Base-by-base conservation (phyloP, 2,113 vertebrate species). In the Epinephelus cyanopodus region DNA sequence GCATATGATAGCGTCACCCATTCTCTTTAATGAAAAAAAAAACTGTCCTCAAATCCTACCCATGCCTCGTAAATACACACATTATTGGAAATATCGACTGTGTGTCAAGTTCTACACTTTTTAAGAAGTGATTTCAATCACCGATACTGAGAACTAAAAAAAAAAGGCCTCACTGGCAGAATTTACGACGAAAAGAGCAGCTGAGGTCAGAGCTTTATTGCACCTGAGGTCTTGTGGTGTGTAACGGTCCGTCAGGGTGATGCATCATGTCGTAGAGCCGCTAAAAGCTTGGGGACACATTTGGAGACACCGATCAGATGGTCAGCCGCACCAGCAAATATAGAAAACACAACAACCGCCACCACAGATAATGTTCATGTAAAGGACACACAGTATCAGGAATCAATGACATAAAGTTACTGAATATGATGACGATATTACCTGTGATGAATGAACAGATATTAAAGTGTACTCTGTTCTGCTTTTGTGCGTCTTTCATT, bases 161-260 rank as follows among this genome's bases (percentile, higher is more conserved):
- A 29, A 42, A 42, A 61, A 21, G 4, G 8, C 25, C 27, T 27
- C 60, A 50, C 18, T 17, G 11, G 1, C 12, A 65, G 63, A 56
- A 64, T 79, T 53, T 68, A 75, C 58, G 77, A 81, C 21, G 4
- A 1, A 23, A 1, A 39, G 6, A 45, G 13, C n/a, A 4, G 67
- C 47, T 33, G 17, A 58, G 27, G 21, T 77, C 68, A 77, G 42
- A 56, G n/a, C 18, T 68, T 66, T 63, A 74, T 73, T 72, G 63
- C 60, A 48, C 68, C 64, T 39, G 33, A 42, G 64, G 29, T 69
- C 76, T 17, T 47, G 45, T 39, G 53, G 57, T 71, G 57, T 65
- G 65, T 60, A 78, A 21, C 42, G 42, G 66, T 27, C 72, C 37
- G 33, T 57, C 27, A 78, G 42, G 57, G 47, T 17, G 23, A 67